phyloP scores from a whole-genome alignment of 2,113 vertebrate genomes.

The Zingel zingel region DNA sequence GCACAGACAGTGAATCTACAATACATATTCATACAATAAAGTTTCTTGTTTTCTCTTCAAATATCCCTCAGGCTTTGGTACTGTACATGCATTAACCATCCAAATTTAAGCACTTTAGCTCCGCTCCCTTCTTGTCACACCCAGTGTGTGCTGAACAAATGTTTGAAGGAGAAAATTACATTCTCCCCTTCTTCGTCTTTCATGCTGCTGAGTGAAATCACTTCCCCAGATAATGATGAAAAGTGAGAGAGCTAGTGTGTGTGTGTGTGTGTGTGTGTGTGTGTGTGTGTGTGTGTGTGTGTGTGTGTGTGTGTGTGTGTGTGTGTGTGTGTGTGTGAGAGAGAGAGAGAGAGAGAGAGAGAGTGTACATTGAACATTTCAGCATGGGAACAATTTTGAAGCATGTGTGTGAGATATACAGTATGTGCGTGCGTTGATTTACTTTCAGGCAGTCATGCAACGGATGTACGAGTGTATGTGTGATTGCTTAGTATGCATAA shows the following conservation, averaged over 20 bases:
- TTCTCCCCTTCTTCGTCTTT: slow-evolving; percentile 47
- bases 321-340: neutral
- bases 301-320: slow-evolving; percentile 7
- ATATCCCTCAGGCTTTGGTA: slow-evolving; percentile 10
- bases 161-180: slow-evolving; percentile 70
- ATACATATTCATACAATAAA: neutral
- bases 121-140: slow-evolving; percentile 24
- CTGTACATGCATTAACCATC: slow-evolving; percentile 12
- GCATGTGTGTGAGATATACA: slow-evolving; percentile 1
- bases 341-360: no score
- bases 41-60: slow-evolving; percentile 20
- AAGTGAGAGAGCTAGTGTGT: neutral
- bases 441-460: slow-evolving; percentile 12
- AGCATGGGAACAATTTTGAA: slow-evolving; percentile 31
- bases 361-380: slow-evolving; percentile 10
- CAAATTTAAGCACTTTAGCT: slow-evolving; percentile 30
- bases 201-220: slow-evolving; percentile 47
- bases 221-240: slow-evolving; percentile 44
- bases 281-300: neutral
- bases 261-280: neutral
- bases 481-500: neutral
- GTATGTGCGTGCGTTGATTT: slow-evolving; percentile 22
- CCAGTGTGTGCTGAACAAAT: slow-evolving; percentile 60
- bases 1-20: slow-evolving; percentile 2
- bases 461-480: neutral